phyloP scores from a whole-genome alignment of 2,888 invertebrate species.

The Drosophila birchii region DNA sequence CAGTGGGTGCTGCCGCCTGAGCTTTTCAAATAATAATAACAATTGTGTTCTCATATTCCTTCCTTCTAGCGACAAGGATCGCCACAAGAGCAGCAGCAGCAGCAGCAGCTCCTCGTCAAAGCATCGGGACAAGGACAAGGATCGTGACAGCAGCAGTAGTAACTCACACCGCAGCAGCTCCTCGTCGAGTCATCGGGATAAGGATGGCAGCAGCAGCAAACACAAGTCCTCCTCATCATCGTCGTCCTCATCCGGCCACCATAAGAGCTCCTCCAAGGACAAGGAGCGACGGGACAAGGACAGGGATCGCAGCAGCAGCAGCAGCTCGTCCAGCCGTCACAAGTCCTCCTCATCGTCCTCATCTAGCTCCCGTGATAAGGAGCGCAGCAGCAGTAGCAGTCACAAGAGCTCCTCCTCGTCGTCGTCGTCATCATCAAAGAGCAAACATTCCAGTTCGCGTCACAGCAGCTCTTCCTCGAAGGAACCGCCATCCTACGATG shows the following conservation, averaged over 20 bases:
- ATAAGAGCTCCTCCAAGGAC: conserved; percentile 82
- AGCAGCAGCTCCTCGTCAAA: conserved; percentile 80
- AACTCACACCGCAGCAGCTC: conserved; percentile 70
- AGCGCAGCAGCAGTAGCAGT: conserved; percentile 65
- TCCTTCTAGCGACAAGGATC: conserved; percentile 81
- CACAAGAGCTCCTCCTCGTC: conserved; percentile 78
- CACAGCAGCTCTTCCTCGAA: conserved; percentile 65
- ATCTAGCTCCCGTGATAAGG: conserved; percentile 81
- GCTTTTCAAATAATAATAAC: background rate
- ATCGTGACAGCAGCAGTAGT: conserved; percentile 82
- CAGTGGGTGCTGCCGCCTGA: background rate
- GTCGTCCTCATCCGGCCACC: conserved; percentile 83
- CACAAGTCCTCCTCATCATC: conserved; percentile 82
- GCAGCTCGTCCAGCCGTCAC: conserved; percentile 81
- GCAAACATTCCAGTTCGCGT: conserved; percentile 84
- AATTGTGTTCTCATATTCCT: background rate
- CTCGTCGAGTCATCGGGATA: conserved; percentile 83
- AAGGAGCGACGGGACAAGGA: conserved; percentile 85
- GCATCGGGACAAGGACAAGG: conserved; percentile 82
- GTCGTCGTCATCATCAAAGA: conserved; percentile 83
- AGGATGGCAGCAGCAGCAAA: conserved; percentile 78
- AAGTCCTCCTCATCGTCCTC: conserved; percentile 82
- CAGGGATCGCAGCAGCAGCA: conserved; percentile 83
- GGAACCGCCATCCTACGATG: conserved; percentile 70
- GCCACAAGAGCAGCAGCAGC: conserved; percentile 85